Base-by-base conservation (phyloP, 2,113 vertebrate genomes). In the Rhombomys opimus region DNA sequence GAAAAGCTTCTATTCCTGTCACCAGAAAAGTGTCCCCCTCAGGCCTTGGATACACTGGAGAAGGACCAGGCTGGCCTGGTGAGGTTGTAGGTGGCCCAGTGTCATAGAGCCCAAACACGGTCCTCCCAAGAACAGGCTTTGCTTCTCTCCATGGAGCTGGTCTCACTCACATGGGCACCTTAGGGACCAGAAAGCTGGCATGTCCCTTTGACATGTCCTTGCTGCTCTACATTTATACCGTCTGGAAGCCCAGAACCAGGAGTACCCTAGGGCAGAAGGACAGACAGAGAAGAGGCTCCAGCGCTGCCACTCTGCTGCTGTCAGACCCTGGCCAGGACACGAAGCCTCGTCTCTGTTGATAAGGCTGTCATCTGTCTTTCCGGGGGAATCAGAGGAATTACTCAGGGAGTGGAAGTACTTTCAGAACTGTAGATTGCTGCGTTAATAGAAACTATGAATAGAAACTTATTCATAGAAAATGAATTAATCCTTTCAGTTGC, bases 401-500 rank as follows among this genome's bases (percentile, higher is more conserved):
- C 35, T 46, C 84, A 94, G 35, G 67, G 61, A 92, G 25, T n/a
- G 12, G 72, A 89, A 85, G n/a, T 5, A 80, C 52, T 94, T n/a
- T 61, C 87, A 85, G 78, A 96, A 89, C 11, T 70, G 30, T 30
- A 65, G 67, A 63, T 54, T 70, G 52, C 41, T 89, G 12, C 0
- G 52, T n/a, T 22, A 70, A 52, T 41, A 76, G 1, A 38, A 63
- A n/a, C 52, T 87, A 81, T 89, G 88, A 67, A 77, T 89, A 46
- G 46, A 46, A 46, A 46, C 90, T 35, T 86, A 52, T 59, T 94
- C 38, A 46, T 25, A 70, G 76, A 12, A 94, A 77, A 77, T 68
- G 65, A 86, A 59, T 89, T 68, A 41, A 85, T 89, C 82, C n/a
- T 89, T 87, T 76, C 75, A 73, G 38, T n/a, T 35, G 65, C 35